Evolutionary conservation across 2,797 vertebrate species (phyloP).

Genomic region (Platalea minor): DNA sequence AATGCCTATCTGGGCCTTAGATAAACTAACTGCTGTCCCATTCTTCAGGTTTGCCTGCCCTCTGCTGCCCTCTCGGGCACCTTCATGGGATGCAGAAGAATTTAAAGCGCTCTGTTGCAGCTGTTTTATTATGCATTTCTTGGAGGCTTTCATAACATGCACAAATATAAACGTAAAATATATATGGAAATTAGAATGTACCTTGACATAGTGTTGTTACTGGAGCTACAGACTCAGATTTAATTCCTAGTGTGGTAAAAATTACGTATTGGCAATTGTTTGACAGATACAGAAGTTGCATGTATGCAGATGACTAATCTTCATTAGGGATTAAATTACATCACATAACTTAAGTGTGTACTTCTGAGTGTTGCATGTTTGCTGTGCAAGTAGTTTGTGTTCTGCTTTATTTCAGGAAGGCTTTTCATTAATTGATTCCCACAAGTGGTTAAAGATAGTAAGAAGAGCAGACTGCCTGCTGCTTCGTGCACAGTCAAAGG

Average conservation of each 20-base stretch:
- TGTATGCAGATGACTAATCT: not conserved
- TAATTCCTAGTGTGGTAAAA: not conserved
- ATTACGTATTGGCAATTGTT: not conserved
- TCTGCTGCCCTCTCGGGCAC: conserved; percentile 55
- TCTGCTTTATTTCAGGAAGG: conserved; percentile 82
- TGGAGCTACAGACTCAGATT: not conserved
- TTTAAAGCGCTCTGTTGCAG: not conserved
- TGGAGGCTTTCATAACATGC: not conserved
- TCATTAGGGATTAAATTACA: not conserved
- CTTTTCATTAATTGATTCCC: conserved; percentile 80
- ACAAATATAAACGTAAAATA: not conserved
- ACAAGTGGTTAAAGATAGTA: conserved; percentile 81
- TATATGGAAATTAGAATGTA: not conserved
- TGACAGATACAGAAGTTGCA: not conserved
- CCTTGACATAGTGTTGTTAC: not conserved
- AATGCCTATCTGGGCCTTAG: not conserved
- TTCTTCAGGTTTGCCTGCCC: conserved; percentile 41
- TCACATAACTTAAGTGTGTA: not conserved
- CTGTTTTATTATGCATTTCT: not conserved
- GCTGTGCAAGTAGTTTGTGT: not conserved
- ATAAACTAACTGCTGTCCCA: not conserved
- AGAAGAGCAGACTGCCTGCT: conserved; percentile 85
- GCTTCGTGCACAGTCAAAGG: conserved; percentile 81
- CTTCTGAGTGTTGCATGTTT: not conserved
- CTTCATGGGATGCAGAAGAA: not conserved